Evolutionary conservation across 2,797 vertebrate genomes (phyloP), one percentile per base, ranked within the genome.

Genomic region (Xerus rutilus): DNA sequence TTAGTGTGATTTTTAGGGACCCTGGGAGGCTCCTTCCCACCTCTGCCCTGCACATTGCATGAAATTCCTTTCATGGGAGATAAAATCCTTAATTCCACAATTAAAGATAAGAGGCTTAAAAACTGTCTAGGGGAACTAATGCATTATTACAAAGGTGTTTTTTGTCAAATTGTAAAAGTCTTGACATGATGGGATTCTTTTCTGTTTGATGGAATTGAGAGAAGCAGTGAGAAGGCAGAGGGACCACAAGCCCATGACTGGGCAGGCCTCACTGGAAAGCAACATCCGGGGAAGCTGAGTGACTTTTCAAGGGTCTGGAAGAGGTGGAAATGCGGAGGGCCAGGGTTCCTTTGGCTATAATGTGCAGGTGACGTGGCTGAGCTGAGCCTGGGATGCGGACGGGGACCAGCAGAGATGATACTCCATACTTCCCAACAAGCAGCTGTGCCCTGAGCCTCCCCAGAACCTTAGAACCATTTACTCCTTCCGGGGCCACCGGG

Each of bases 41-140:
- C 45, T 85, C 39, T 89, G 6, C 32, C 5, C 20, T 96, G 47
- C 20, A 30, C 8, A 6, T 73, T 45, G 28, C 10, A 4, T 82
- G 62, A 93, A 87, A 91, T 91, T 84, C 54, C 84, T 93, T 89
- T 86, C 65, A 45, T 77, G 72, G 79, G 79, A 93, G 39, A 94
- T 95, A 94, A 92, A 95, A 96, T 83, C 39, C 84, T 96, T 94
- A 93, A 96, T 93, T 96, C 76, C 72, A 69, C 76, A 92, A 76
- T 93, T 91, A 95, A 93, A 95, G 70, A 86, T 93, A 91, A 96
- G 76, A 95, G 62, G 76, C 39, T 96, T 86, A 96, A 77, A 62
- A 89, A 39, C 81, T 83, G 70, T 69, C 79, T 79, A 62, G 89
- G 72, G 78, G 49, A 86, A 93, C 8, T 4, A 76, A 86, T 67